Conservation (phyloP, 2,797 vertebrate genomes). For the Protosalanx chinensis region DNA sequence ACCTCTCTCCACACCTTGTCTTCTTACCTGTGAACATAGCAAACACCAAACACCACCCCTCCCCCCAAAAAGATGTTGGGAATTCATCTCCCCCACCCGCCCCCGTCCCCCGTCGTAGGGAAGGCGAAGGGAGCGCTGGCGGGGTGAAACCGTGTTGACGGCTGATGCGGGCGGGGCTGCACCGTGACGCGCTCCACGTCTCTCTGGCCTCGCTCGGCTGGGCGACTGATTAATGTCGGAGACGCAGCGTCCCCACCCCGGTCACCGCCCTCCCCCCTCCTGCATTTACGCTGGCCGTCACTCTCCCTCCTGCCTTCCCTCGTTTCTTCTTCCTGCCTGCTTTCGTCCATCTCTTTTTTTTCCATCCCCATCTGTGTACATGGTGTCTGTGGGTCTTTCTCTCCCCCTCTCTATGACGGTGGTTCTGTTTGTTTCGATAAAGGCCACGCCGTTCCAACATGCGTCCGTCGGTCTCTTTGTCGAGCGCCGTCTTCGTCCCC, state of each 20-base stretch:
- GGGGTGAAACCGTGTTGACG: neutral
- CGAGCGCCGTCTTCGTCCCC: neutral
- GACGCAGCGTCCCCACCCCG: neutral
- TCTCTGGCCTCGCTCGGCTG: neutral
- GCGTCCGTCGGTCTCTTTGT: slow-evolving; percentile 20
- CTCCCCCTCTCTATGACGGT: neutral
- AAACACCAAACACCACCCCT: too few species aligned
- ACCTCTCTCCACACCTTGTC: neutral
- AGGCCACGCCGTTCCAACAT: slow-evolving; percentile 9
- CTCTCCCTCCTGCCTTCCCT: neutral
- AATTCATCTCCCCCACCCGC: too few species aligned
- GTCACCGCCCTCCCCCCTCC: too few species aligned
- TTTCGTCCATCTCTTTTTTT: neutral
- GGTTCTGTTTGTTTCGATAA: slow-evolving; percentile 23
- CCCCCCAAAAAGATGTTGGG: too few species aligned
- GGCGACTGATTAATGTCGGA: slow-evolving; percentile 15
- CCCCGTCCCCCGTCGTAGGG: neutral
- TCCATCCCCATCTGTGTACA: too few species aligned
- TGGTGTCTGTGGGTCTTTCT: neutral
- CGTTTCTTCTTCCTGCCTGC: neutral
- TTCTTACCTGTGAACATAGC: neutral
- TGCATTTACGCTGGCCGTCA: too few species aligned
- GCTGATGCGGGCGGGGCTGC: neutral
- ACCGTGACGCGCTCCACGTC: neutral
- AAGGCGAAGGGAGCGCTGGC: neutral